These are phyloP conservation scores for Magallana angulata DNA, from an alignment of 1,140 invertebrate genomes.

Conservation along the genomic window DNA sequence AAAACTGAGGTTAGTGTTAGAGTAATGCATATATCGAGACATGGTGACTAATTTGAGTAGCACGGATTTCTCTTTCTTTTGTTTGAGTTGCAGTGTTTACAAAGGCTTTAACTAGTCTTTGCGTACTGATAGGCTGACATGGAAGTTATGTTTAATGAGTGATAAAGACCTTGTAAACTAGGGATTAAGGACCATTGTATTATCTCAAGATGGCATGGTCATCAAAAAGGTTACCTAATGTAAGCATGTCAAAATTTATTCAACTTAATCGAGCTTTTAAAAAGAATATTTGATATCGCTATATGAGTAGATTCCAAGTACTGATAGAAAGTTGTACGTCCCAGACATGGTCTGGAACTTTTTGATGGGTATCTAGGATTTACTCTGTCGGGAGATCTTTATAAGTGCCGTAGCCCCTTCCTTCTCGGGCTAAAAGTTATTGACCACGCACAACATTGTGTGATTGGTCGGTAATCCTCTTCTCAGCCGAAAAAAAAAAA, in stretches of 20 bases:
- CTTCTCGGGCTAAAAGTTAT: conserved; percentile 20
- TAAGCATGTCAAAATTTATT: conserved; percentile 27
- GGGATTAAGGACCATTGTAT: conserved; percentile 12
- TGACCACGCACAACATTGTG: conserved; percentile 1
- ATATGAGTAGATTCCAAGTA: background rate
- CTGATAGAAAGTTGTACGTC: background rate
- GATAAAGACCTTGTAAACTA: conserved; percentile 29
- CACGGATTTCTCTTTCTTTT: background rate
- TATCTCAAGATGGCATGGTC: background rate
- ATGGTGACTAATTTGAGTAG: background rate
- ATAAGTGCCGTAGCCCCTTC: background rate
- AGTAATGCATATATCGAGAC: too few relatives aligned
- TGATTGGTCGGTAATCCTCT: conserved; percentile 26
- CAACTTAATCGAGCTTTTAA: conserved; percentile 16
- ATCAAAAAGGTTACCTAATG: background rate
- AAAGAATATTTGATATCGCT: conserved; percentile 6
- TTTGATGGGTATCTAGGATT: conserved; percentile 27
- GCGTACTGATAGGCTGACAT: background rate
- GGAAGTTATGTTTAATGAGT: conserved; percentile 30
- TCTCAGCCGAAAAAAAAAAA: background rate
- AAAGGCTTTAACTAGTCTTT: background rate
- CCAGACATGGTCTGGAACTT: background rate
- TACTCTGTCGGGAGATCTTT: conserved; percentile 2
- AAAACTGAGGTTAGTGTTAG: too few relatives aligned
- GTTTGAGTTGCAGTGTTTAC: background rate